Evolutionary conservation across 2,113 vertebrate species (phyloP).

Genomic region (Forbesichthys papilliferus): DNA sequence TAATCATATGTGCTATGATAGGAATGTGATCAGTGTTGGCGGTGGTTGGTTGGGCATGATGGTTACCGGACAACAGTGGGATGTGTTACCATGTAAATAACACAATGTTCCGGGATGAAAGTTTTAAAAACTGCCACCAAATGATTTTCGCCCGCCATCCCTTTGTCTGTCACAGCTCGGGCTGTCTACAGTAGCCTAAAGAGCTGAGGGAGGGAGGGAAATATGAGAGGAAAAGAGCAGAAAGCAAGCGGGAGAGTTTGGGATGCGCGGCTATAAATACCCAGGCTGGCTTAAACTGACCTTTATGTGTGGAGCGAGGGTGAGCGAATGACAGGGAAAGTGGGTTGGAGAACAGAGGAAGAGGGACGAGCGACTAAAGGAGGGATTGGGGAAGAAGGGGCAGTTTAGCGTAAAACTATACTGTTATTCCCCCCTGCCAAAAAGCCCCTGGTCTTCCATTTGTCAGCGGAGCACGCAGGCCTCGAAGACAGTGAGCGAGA

Average conservation of each 20-base stretch:
- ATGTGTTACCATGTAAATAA: constrained; percentile 40
- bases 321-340: constrained; percentile 57
- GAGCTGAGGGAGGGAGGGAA: background rate
- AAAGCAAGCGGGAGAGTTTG: constrained; percentile 51
- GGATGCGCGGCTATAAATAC: constrained; percentile 69
- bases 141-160: constrained; percentile 48
- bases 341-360: constrained; percentile 29
- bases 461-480: constrained; percentile 65
- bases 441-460: constrained; percentile 67
- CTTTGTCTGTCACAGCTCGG: constrained; percentile 57
- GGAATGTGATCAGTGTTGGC: constrained; percentile 3
- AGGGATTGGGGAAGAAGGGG: constrained; percentile 44
- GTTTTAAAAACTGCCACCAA: constrained; percentile 43
- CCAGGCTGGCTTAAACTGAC: constrained; percentile 67
- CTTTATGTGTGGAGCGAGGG: constrained; percentile 64
- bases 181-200: constrained; percentile 34
- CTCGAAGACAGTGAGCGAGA: constrained; percentile 71
- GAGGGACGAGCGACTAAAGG: constrained; percentile 30
- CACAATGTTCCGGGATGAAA: constrained; percentile 47
- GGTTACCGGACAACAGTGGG: constrained; percentile 23
- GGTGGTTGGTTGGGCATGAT: constrained; percentile 4
- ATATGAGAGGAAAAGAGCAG: constrained; percentile 44
- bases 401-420: constrained; percentile 32
- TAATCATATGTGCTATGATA: constrained; percentile 3
- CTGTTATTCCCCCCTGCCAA: constrained; percentile 43